Conservation (phyloP, 1,140 invertebrate genomes). For the Lerema accius region DNA sequence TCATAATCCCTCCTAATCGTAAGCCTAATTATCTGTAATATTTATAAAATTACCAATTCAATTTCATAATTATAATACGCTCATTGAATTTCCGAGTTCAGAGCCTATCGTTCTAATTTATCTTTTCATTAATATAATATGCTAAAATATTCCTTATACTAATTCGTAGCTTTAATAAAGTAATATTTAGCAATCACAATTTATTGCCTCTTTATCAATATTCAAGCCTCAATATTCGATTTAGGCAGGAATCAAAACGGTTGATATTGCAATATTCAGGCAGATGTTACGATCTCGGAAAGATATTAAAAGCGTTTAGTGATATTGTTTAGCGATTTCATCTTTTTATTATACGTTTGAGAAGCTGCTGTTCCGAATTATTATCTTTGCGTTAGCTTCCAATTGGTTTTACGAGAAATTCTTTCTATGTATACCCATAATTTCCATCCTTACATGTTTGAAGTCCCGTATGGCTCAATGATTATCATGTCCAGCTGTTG, state of each 20-base stretch:
- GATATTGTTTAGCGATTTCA: constrained; percentile 12
- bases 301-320: constrained; percentile 20
- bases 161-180: constrained; percentile 18
- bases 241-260: constrained; percentile 15
- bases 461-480: too few species aligned
- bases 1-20: too few species aligned
- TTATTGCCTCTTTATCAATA: constrained; percentile 27
- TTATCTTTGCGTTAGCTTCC: background rate
- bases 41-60: too few species aligned
- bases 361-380: background rate
- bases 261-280: constrained; percentile 28
- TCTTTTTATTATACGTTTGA: background rate
- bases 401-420: too few species aligned
- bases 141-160: constrained; percentile 19
- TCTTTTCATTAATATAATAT: constrained; percentile 13
- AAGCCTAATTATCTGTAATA: too few species aligned
- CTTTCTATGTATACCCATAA: too few species aligned
- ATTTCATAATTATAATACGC: background rate
- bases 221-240: constrained; percentile 23
- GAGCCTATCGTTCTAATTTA: too few species aligned
- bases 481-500: too few species aligned
- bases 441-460: too few species aligned
- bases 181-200: constrained; percentile 17
- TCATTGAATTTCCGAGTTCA: background rate
- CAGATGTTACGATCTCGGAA: constrained; percentile 22